Base-by-base conservation (phyloP, 2,113 vertebrate species). In the Saimiri boliviensis region DNA sequence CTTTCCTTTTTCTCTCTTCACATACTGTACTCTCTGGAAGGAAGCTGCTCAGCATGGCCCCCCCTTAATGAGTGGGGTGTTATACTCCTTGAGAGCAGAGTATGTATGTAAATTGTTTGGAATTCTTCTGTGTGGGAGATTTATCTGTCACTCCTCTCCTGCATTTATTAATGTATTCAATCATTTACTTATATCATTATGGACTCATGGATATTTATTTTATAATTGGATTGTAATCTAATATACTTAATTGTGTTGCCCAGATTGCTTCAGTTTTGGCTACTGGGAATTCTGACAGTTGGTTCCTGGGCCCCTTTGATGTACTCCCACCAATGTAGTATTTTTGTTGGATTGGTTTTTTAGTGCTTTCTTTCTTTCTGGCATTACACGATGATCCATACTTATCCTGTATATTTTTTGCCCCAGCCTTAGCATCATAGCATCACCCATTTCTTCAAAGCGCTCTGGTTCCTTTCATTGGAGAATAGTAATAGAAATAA, bases 141-240 rank as follows among this genome's bases (percentile, higher is more conserved):
- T 87, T 58, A 35, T 93, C 52, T 93, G 60, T 84, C 42, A 30
- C 32, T 60, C 60, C 4, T 54, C 32, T 30, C 25, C 20, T 42
- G 19, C 35, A 86, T n/a, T 66, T 93, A 77, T 81, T 86, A 86
- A 93, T 86, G 84, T 85, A 42, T 81, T 63, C 40, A 89, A 52
- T 35, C 35, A 92, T 45, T 93, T 84, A 66, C 77, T 91, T 93
- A 47, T 45, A 81, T 88, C 88, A 91, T 21, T n/a, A 35, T 25
- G 20, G 47, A 79, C 40, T 73, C 40, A 68, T 1, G 42, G 5
- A 37, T 71, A 88, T 68, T 79, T 92, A 56, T 86, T 71, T 94
- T 84, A 56, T 49, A 88, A 73, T 89, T 91, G 45, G 32, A 74
- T 81, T 92, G 76, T 81, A 87, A 58, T 77, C 16, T 9, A 76